Percentiles rank a stretch among this genome's conserved stretches.
phyloP scores from a whole-genome alignment of 2,113 vertebrate genomes.

The Pygoscelis adeliae region DNA sequence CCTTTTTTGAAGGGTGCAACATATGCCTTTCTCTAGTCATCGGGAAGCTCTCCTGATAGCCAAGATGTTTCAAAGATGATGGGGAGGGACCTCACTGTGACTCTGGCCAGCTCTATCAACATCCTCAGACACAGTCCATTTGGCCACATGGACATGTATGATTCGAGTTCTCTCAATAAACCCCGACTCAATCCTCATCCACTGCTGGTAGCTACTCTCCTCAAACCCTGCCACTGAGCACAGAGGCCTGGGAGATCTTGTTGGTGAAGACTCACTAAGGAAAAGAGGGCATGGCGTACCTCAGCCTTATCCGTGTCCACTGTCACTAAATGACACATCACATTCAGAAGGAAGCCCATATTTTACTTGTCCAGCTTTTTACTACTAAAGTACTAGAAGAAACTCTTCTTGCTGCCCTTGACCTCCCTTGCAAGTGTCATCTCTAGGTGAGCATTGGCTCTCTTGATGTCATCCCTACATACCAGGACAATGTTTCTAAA shows the following conservation, averaged over 20 bases:
- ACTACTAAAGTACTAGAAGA: background rate
- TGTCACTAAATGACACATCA: background rate
- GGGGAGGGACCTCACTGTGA: background rate
- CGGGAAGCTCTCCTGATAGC: background rate
- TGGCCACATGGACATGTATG: background rate
- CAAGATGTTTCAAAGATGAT: background rate
- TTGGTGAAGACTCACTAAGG: background rate
- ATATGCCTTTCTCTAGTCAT: background rate
- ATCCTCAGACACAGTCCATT: background rate
- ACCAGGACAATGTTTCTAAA: background rate
- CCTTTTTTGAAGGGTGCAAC: background rate
- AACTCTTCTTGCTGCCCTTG: background rate
- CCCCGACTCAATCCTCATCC: background rate
- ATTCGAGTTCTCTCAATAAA: background rate
- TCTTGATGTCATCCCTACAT: background rate
- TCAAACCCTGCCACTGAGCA: background rate
- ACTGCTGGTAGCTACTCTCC: background rate
- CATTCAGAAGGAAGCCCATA: background rate
- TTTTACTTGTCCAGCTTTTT: background rate
- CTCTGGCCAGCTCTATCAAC: background rate
- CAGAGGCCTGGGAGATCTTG: background rate
- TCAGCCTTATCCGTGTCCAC: background rate
- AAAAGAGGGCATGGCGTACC: background rate
- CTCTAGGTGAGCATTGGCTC: background rate
- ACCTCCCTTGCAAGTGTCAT: background rate